Percentiles rank a stretch among this genome's conserved stretches.
Evolutionary conservation across 2,113 vertebrate species (phyloP).

Genomic region (Brachirus orientalis): DNA sequence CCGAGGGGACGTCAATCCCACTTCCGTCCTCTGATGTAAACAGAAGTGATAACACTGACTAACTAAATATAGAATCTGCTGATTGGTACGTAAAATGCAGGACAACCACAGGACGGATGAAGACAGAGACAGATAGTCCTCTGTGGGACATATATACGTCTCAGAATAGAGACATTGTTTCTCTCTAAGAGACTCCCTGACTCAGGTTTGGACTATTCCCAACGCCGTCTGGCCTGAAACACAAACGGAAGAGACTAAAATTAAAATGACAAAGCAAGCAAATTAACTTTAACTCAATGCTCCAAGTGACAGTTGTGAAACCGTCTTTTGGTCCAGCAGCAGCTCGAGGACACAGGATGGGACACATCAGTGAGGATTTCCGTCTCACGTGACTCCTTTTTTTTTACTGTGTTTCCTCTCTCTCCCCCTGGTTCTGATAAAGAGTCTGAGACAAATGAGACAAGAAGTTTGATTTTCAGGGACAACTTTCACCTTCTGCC

Average conservation of each 20-base stretch:
- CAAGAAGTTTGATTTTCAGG: no score
- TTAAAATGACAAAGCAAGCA: background rate
- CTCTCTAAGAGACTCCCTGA: slow-evolving; percentile 45
- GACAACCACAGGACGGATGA: background rate
- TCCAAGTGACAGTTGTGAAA: background rate
- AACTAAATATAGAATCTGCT: no score
- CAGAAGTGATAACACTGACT: background rate
- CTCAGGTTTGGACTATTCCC: slow-evolving; percentile 43
- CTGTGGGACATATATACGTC: slow-evolving; percentile 40
- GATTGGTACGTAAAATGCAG: no score
- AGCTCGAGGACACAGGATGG: slow-evolving; percentile 34
- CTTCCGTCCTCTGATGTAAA: no score
- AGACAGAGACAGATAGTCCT: slow-evolving; percentile 23
- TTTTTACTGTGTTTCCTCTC: slow-evolving; percentile 45
- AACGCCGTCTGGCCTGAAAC: background rate
- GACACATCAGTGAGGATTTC: slow-evolving; percentile 36
- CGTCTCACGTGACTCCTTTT: slow-evolving; percentile 31
- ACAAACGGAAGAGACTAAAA: slow-evolving; percentile 2
- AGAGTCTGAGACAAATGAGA: no score
- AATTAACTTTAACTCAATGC: background rate
- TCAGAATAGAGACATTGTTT: slow-evolving; percentile 37
- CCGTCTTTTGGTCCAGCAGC: slow-evolving; percentile 5
- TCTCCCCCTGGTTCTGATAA: no score
- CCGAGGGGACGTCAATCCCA: no score
- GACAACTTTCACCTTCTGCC: no score